These are phyloP conservation scores for Melanogrammus aeglefinus DNA, from an alignment of 2,797 vertebrate genomes.

Conservation along the genomic window DNA sequence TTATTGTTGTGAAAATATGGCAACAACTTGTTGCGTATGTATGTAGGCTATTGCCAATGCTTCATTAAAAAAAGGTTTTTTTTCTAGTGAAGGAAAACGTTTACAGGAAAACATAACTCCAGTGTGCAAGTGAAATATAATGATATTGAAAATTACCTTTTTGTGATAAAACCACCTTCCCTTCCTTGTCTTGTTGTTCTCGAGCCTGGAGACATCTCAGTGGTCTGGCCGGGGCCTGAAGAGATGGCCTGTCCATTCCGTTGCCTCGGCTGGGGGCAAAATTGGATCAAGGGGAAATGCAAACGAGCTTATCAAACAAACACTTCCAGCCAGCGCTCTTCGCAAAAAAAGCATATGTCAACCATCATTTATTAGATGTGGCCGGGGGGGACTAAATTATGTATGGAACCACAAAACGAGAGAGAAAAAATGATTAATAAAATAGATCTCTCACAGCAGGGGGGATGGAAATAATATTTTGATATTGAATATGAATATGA, in stretches of 20 bases:
- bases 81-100: no score
- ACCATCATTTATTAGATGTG: constrained; percentile 85
- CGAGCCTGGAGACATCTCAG: constrained; percentile 73
- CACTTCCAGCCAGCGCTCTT: constrained; percentile 77
- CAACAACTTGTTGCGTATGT: no score
- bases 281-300: constrained; percentile 83
- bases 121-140: no score
- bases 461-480: constrained; percentile 80
- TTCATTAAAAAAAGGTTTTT: no score
- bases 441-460: constrained; percentile 74
- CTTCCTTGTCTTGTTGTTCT: constrained; percentile 69
- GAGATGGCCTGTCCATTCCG: constrained; percentile 73
- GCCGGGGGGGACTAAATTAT: constrained; percentile 83
- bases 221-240: constrained; percentile 73
- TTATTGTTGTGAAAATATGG: no score
- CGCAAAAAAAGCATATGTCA: constrained; percentile 82
- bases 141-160: not conserved
- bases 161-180: constrained; percentile 6
- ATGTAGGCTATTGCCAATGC: no score
- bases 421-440: constrained; percentile 27
- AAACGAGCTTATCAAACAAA: constrained; percentile 81
- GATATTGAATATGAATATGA: constrained; percentile 78
- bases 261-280: constrained; percentile 79
- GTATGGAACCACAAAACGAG: constrained; percentile 80
- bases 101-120: no score